Evolutionary conservation across 2,797 vertebrate species (phyloP).

Genomic region (Acestrorhynchus altus): DNA sequence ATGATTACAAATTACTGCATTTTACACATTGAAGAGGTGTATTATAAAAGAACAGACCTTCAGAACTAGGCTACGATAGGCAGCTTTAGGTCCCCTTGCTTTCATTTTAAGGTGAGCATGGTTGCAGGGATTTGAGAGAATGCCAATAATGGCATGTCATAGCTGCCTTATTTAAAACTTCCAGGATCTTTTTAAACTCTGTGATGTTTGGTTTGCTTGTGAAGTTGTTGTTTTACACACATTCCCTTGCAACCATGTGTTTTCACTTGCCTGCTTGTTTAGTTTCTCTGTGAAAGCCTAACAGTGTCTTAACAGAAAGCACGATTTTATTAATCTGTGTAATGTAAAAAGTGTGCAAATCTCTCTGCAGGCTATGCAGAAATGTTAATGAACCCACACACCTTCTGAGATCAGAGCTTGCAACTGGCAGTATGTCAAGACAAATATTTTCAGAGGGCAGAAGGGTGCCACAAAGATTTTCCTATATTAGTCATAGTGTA

Average conservation of each 20-base stretch:
- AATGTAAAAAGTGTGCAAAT: conserved; percentile 11
- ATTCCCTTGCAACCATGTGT: not conserved
- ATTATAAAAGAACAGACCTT: conserved; percentile 26
- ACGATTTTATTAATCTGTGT: conserved; percentile 25
- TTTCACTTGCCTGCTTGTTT: not conserved
- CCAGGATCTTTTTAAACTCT: not conserved
- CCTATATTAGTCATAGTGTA: conserved; percentile 26
- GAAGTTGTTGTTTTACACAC: conserved; percentile 4
- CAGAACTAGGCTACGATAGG: conserved; percentile 25
- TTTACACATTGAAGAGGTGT: conserved; percentile 23
- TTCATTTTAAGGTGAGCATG: conserved; percentile 15
- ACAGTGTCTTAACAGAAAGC: conserved; percentile 7
- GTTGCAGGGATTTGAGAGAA: conserved; percentile 23
- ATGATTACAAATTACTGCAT: conserved; percentile 19
- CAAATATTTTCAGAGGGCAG: conserved; percentile 44
- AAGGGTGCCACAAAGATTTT: conserved; percentile 35
- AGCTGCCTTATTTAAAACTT: conserved; percentile 44
- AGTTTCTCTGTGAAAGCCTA: conserved; percentile 13
- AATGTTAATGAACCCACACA: conserved; percentile 20
- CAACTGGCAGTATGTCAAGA: conserved; percentile 27
- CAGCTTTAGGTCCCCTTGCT: not conserved
- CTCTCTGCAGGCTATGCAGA: conserved; percentile 21
- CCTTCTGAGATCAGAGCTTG: conserved; percentile 35
- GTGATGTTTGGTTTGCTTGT: not conserved
- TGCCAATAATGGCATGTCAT: conserved; percentile 32